Evolutionary conservation across 2,888 invertebrate genomes (phyloP), one percentile per base, ranked within the genome.

Genomic region (Tenthredo notha): DNA sequence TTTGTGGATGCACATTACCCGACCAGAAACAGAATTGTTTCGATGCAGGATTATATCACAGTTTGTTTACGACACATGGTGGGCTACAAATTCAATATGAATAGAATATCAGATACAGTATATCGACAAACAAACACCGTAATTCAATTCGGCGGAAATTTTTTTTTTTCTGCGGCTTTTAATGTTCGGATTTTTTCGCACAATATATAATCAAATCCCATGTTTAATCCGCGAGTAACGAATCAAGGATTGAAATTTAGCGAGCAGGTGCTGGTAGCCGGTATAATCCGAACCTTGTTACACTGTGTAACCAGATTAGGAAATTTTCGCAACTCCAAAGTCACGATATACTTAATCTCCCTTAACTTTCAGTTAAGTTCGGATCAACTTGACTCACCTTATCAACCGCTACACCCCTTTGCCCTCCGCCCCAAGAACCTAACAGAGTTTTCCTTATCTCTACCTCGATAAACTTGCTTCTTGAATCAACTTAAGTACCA

Each of bases 341-440:
- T 83, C 83, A 47, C 83, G 83, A 67, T 83, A 83, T 83, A 83
- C 83, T 83, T 83, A 83, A 83, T 83, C 83, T 83, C 83, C 25
- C 67, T 70, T 83, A 83, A 83, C 83, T 83, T 83, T 83, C 54
- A 65, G 83, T 70, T 83, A 70, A 83, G 83, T 83, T 83, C 47
- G 29, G 67, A 83, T 70, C 65, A 83, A 83, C 67, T 67, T 21
- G 83, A 83, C 65, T 83, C 83, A 83, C 65, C 83, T 83, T 83
- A 80, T 80, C 80, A 83, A 83, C 67, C 67, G 67, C 70, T n/a
- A 18, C 67, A 61, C 37, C 67, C 83, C 67, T n/a, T 10, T 65
- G 10, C 6, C 21, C 37, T 29, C 43, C 15, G 29, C 61, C 47
- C 50, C 21, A 2, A 6, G 47, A 65, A 29, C 29, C 83, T 80